These are phyloP conservation scores for Promerops cafer DNA, from an alignment of 2,113 vertebrate genomes.

Conservation along the genomic window DNA sequence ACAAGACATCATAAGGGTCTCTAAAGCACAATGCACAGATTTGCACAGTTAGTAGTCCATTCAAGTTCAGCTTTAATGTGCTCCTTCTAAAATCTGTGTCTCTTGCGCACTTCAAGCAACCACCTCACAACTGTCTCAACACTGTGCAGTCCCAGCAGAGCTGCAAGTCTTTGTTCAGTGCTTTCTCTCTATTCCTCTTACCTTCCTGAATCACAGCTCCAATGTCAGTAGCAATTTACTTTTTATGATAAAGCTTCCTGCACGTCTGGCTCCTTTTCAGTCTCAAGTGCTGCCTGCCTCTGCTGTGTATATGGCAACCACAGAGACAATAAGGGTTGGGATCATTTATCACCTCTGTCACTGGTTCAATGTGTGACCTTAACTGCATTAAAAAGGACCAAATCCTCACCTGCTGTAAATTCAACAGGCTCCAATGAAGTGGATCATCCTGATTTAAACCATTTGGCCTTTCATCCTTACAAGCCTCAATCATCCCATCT, in stretches of 20 bases:
- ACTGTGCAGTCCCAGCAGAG: not conserved
- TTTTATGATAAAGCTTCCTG: not conserved
- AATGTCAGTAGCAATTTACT: not conserved
- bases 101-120: not conserved
- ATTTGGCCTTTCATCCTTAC: not conserved
- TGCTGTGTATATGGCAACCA: not conserved
- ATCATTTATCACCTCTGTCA: slow-evolving; percentile 8
- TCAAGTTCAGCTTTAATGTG: not conserved
- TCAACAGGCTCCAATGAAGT: not conserved
- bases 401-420: slow-evolving; percentile 1
- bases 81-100: not conserved
- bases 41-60: not conserved
- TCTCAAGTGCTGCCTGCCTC: not conserved
- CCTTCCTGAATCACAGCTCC: not conserved
- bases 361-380: not conserved
- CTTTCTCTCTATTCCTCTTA: not conserved
- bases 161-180: not conserved
- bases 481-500: not conserved
- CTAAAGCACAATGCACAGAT: not conserved
- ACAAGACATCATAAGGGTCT: not conserved
- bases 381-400: not conserved
- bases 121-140: not conserved
- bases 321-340: not conserved
- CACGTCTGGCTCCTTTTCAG: not conserved
- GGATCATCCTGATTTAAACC: slow-evolving; percentile 2